Evolutionary conservation across 2,797 vertebrate species (phyloP).

Genomic region (Nannoperca obscura): DNA sequence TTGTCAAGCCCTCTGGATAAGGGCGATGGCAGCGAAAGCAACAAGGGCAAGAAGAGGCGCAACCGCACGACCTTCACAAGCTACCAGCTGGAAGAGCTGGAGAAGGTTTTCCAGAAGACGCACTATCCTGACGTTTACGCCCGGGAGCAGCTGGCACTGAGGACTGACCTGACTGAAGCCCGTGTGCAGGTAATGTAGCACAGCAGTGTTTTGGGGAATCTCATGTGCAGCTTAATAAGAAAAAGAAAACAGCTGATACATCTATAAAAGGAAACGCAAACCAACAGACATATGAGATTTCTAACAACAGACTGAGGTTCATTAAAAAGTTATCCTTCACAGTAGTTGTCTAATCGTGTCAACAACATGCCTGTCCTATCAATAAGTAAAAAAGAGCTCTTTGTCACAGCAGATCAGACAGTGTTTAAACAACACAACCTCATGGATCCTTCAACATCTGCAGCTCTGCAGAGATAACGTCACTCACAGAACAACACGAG

Average conservation of each 20-base stretch:
- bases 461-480: slow-evolving; percentile 80
- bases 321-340: background rate
- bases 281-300: background rate
- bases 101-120: slow-evolving; percentile 99
- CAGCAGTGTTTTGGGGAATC: background rate
- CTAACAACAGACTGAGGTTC: background rate
- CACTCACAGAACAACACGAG: slow-evolving; percentile 76
- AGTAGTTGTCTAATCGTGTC: background rate
- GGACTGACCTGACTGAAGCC: slow-evolving; percentile 97
- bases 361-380: slow-evolving; percentile 9
- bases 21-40: slow-evolving; percentile 91
- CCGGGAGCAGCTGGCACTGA: slow-evolving; percentile 97
- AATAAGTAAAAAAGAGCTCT: slow-evolving; percentile 18
- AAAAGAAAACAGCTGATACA: background rate
- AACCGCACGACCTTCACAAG: slow-evolving; percentile 99
- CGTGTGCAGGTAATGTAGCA: slow-evolving; percentile 89
- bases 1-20: slow-evolving; percentile 92
- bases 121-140: slow-evolving; percentile 98
- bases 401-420: slow-evolving; percentile 24
- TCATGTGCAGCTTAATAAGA: background rate
- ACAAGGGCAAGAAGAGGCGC: slow-evolving; percentile 98
- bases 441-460: slow-evolving; percentile 77
- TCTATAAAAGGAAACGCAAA: background rate
- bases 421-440: slow-evolving; percentile 60
- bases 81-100: slow-evolving; percentile 98